These are phyloP conservation scores for Pachycephus smyrnensis DNA, from an alignment of 2,888 invertebrate species.

Conservation along the genomic window DNA sequence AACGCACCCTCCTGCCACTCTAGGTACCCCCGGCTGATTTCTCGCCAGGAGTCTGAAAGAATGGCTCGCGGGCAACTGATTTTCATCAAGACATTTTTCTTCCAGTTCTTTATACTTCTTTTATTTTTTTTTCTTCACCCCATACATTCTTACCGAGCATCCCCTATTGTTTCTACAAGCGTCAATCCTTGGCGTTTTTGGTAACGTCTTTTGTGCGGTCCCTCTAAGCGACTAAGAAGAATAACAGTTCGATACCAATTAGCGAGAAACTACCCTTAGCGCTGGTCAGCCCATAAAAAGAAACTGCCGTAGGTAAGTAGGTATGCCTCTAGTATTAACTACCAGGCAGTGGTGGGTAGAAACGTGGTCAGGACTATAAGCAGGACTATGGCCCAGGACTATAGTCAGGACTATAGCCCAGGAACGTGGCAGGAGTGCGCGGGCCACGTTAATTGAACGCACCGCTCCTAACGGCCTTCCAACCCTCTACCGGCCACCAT, in stretches of 20 bases:
- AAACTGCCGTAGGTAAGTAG: slow-evolving; percentile 65
- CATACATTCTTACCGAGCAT: background rate
- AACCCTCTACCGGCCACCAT: slow-evolving; percentile 29
- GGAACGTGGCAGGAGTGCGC: slow-evolving; percentile 40
- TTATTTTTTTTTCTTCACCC: background rate
- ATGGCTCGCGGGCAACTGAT: slow-evolving; percentile 13
- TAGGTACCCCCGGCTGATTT: slow-evolving; percentile 1
- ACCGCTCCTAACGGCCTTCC: slow-evolving; percentile 61
- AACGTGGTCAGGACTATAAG: slow-evolving; percentile 15
- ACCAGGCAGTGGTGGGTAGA: slow-evolving; percentile 46
- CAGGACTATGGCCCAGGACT: background rate
- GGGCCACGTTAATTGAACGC: slow-evolving; percentile 66
- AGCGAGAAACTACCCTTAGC: slow-evolving; percentile 55
- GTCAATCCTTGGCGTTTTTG: slow-evolving; percentile 22
- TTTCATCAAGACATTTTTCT: slow-evolving; percentile 22
- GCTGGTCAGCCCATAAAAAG: slow-evolving; percentile 61
- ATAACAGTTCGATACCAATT: slow-evolving; percentile 68
- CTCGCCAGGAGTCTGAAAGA: slow-evolving; percentile 1
- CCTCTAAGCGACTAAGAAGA: slow-evolving; percentile 56
- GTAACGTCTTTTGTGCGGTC: slow-evolving; percentile 29
- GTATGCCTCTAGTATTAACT: slow-evolving; percentile 64
- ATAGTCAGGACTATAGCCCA: slow-evolving; percentile 17
- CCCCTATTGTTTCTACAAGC: slow-evolving; percentile 6
- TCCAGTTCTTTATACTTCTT: background rate
- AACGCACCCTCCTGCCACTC: slow-evolving; percentile 4